Evolutionary conservation across 2,113 vertebrate species (phyloP).

Genomic region (Brachypodius melanocephalos): DNA sequence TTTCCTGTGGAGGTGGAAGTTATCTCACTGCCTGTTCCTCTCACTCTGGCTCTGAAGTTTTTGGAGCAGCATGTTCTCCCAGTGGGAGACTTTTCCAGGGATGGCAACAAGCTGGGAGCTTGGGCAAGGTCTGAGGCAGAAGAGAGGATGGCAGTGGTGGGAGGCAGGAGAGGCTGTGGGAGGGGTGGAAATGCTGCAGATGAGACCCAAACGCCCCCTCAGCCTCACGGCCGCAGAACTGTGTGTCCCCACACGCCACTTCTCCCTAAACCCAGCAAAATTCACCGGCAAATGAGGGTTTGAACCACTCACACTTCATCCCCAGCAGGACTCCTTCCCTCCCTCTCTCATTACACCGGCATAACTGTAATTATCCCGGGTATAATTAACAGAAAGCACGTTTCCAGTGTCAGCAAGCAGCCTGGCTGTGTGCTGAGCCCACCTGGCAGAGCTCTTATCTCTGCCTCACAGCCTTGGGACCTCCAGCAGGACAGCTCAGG

Average conservation of each 20-base stretch:
- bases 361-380: conserved; percentile 12
- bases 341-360: background rate
- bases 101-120: background rate
- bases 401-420: background rate
- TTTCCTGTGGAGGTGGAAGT: background rate
- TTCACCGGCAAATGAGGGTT: background rate
- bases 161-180: background rate
- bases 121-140: background rate
- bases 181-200: background rate
- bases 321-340: background rate
- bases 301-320: background rate
- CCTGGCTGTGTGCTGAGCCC: background rate
- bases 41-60: background rate
- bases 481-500: background rate
- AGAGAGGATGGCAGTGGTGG: background rate
- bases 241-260: background rate
- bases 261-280: background rate
- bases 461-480: background rate
- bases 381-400: conserved; percentile 30
- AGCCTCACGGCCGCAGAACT: background rate
- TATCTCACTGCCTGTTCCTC: background rate
- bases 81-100: background rate
- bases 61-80: background rate
- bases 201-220: background rate
- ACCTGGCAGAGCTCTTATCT: background rate